These are phyloP conservation scores for Schizopygopsis malacanthus DNA, from an alignment of 2,797 vertebrate species.

Conservation along the genomic window DNA sequence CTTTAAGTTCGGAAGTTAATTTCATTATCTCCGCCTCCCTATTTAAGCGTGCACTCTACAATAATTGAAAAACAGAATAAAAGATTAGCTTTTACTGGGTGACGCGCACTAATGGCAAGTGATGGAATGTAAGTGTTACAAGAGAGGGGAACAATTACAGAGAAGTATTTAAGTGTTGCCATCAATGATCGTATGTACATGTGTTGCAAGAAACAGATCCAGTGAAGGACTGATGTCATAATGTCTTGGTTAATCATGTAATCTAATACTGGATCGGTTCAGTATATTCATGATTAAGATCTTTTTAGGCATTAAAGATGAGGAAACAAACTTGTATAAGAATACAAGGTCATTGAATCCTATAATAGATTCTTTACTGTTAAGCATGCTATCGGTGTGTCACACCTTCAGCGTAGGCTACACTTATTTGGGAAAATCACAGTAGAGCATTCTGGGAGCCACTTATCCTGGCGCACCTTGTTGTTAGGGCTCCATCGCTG, in stretches of 20 bases:
- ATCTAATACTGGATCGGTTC: not conserved
- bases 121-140: constrained; percentile 78
- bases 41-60: constrained; percentile 89
- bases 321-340: not conserved
- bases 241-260: not conserved
- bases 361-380: constrained; percentile 14
- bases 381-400: constrained; percentile 33
- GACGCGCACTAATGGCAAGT: constrained; percentile 86
- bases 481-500: constrained; percentile 48
- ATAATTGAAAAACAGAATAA: constrained; percentile 90
- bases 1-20: constrained; percentile 95
- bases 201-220: not conserved
- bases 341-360: not conserved
- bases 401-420: not conserved
- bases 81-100: constrained; percentile 86
- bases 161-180: constrained; percentile 32
- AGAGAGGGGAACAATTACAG: constrained; percentile 60
- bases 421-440: constrained; percentile 60
- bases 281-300: not conserved
- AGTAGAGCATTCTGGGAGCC: constrained; percentile 64
- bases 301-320: not conserved
- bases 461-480: constrained; percentile 53
- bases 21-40: constrained; percentile 91
- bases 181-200: not conserved
- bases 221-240: not conserved